A percentile compares a stretch with the other conserved stretches of the same genome.
Evolutionary conservation across 2,113 vertebrate genomes (phyloP).

Genomic region (Hippoglossus stenolepis): DNA sequence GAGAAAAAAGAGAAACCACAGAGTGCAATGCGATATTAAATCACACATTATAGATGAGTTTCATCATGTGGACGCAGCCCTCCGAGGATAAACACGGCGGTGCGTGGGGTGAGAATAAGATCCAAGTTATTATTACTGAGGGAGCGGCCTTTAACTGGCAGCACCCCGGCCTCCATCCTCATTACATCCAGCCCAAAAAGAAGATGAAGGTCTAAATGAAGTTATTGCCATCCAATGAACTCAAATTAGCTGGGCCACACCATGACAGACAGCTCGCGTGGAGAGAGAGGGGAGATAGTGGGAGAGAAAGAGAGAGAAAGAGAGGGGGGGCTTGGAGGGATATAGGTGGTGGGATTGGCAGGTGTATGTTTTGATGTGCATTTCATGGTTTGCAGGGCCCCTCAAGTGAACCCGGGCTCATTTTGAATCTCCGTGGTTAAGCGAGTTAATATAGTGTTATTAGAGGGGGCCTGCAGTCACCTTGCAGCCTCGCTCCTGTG

Average conservation of each 20-base stretch:
- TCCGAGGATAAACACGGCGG: constrained; percentile 80
- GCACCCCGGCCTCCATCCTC: constrained; percentile 75
- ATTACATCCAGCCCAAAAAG: constrained; percentile 80
- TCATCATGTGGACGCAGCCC: constrained; percentile 80
- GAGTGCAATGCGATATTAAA: constrained; percentile 78
- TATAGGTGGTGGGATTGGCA: constrained; percentile 68
- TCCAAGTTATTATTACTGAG: constrained; percentile 79
- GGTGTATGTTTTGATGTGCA: constrained; percentile 72
- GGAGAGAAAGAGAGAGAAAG: neutral
- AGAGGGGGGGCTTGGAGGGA: constrained; percentile 41
- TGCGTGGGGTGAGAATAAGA: constrained; percentile 75
- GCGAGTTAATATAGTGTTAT: constrained; percentile 78
- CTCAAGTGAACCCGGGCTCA: constrained; percentile 67
- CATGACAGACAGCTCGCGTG: constrained; percentile 75
- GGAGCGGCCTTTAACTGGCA: constrained; percentile 72
- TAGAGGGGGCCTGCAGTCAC: constrained; percentile 71
- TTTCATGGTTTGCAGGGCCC: constrained; percentile 69
- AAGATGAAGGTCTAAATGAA: constrained; percentile 83
- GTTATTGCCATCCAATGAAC: constrained; percentile 85
- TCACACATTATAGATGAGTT: constrained; percentile 85
- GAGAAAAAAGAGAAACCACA: neutral
- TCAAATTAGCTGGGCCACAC: constrained; percentile 81
- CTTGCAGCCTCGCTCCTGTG: constrained; percentile 54
- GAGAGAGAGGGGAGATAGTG: neutral
- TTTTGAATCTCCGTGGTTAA: constrained; percentile 76